Percentiles rank a stretch among this genome's conserved stretches.
Evolutionary conservation across 2,888 invertebrate genomes (phyloP).

Genomic region (Leptinotarsa peninsularis): DNA sequence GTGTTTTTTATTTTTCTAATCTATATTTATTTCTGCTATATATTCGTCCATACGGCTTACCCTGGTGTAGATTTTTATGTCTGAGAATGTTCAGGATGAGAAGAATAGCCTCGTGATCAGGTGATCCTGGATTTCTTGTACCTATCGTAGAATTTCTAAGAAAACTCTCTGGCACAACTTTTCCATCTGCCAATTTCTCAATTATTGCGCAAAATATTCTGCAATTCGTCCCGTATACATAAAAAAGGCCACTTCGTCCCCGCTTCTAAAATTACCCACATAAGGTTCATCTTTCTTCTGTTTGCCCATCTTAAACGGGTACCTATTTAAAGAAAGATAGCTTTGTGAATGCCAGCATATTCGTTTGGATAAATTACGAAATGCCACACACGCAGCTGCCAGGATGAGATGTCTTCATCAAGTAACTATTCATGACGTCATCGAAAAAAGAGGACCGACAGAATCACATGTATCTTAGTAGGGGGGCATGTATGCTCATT

Average conservation of each 20-base stretch:
- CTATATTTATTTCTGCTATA: no score
- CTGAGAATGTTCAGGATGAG: no score
- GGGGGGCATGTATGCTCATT: slow-evolving; percentile 30
- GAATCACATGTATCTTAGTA: slow-evolving; percentile 41
- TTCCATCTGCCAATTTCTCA: no score
- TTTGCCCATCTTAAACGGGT: slow-evolving; percentile 28
- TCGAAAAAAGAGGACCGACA: slow-evolving; percentile 42
- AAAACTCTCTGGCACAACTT: no score
- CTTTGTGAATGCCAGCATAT: slow-evolving; percentile 38
- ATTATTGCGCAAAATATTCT: no score
- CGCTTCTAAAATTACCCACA: slow-evolving; percentile 24
- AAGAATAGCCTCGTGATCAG: no score
- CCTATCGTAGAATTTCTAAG: no score
- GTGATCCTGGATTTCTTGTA: no score
- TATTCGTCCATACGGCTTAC: no score
- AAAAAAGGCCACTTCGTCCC: neutral
- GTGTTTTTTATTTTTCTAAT: no score
- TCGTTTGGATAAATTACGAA: slow-evolving; percentile 59
- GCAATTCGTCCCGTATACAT: neutral
- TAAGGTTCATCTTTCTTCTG: slow-evolving; percentile 24
- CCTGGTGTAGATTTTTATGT: no score
- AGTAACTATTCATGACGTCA: slow-evolving; percentile 66
- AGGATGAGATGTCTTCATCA: slow-evolving; percentile 67
- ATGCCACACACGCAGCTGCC: slow-evolving; percentile 67
- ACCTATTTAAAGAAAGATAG: slow-evolving; percentile 41